Base-by-base conservation (phyloP, 2,888 invertebrate species). In the Drosophila setosimentum region DNA sequence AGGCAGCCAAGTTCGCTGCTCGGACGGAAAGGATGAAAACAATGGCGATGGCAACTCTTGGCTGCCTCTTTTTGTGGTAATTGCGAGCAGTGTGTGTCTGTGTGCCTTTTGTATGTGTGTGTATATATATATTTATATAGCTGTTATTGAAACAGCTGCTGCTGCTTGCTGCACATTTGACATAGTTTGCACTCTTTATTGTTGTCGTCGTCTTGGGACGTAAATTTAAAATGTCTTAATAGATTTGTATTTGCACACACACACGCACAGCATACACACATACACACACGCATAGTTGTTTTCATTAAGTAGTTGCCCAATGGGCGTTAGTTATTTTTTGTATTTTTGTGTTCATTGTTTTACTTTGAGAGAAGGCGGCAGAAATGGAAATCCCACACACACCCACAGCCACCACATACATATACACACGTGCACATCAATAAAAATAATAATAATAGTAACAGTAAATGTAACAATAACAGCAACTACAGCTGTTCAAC, bases 171-270 rank as follows among this genome's bases (percentile, higher is more conserved):
- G 83, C 66, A 67, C 62, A 68, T 80, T 73, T 87, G 82, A 78
- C 76, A 81, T 78, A 82, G 69, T 75, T 87, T 79, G 60, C 76
- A 63, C 54, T 54, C 37, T 37, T 29, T 37, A 37, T 27, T 67
- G 33, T 60, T 63, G 62, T 67, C 21, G 40, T 53, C 48, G 80
- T 55, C 61, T 51, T 77, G 62, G 48, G 70, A 60, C 67, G 69
- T 73, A 78, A 78, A 87, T 89, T 82, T 80, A 89, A 81, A 84
- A 68, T 70, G 75, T 77, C 73, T 58, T 70, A 64, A 82, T 73
- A 80, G 73, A 76, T 87, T 87, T 82, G 74, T 82, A 62, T 57
- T 30, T 50, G 24, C 21, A 35, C 54, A 45, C 24, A 11, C 24
- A 59, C 32, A 24, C 35, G n/a, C 18, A 40, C 30, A 40, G 10